Percentiles rank a stretch among this genome's conserved stretches.
Evolutionary conservation across 2,888 invertebrate genomes (phyloP).

Genomic region (Agelastica alni): DNA sequence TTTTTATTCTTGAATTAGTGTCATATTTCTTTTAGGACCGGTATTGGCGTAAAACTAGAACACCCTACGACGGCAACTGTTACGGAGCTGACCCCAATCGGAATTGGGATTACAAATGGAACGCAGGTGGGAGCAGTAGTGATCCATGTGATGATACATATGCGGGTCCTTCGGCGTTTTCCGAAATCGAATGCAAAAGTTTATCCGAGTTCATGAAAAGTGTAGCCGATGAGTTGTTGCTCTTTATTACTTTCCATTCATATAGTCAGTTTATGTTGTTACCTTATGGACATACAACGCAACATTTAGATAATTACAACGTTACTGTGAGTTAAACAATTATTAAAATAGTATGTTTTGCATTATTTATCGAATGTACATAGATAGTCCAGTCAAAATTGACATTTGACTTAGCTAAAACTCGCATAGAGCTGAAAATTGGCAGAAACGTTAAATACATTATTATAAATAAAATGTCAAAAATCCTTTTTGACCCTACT

Average conservation of each 20-base stretch:
- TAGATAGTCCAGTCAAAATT: no score
- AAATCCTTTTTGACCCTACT: no score
- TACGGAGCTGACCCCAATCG: conserved; percentile 77
- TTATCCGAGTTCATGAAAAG: conserved; percentile 61
- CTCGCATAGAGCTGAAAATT: no score
- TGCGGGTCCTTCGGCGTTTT: conserved; percentile 70
- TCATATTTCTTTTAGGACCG: conserved; percentile 62
- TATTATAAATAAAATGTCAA: no score
- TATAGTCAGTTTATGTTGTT: conserved; percentile 71
- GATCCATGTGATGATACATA: conserved; percentile 66
- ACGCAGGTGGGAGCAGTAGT: conserved; percentile 61
- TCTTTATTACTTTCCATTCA: conserved; percentile 76
- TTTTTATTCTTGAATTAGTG: no score
- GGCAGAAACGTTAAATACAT: no score
- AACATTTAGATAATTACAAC: conserved; percentile 63
- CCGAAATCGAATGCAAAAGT: conserved; percentile 67
- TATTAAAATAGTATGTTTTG: no score
- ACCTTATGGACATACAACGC: conserved; percentile 70
- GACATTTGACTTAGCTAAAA: no score
- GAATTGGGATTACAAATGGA: conserved; percentile 76
- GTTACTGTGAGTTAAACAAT: conserved; percentile 59
- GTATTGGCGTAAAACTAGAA: conserved; percentile 72
- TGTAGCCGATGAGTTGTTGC: conserved; percentile 41
- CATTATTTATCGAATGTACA: no score
- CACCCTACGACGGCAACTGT: conserved; percentile 57